Percentiles rank a stretch among this genome's conserved stretches.
These are phyloP conservation scores for Psittacula echo DNA, from an alignment of 2,797 vertebrate genomes.

Conservation along the genomic window DNA sequence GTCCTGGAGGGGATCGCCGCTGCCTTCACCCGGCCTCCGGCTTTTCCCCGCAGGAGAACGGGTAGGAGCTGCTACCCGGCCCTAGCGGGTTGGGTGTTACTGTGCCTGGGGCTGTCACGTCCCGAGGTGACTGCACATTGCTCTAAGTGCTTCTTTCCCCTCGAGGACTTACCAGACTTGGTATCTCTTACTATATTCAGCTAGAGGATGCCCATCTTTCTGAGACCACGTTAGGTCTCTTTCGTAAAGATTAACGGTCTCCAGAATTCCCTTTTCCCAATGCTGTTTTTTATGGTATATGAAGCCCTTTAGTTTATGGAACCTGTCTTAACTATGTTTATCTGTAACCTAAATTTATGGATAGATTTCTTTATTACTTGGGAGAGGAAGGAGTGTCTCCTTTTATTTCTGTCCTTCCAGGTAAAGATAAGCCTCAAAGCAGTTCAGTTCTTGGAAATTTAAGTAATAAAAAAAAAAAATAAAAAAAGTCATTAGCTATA, in stretches of 20 bases:
- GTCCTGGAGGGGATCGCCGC: not conserved
- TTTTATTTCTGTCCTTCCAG: not conserved
- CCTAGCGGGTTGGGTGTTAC: not conserved
- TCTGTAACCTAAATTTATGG: not conserved
- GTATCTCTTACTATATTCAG: accelerated
- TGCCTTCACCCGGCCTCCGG: accelerated
- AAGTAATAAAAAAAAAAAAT: not conserved
- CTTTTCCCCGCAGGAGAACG: accelerated
- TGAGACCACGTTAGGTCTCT: not conserved
- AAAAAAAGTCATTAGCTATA: accelerated
- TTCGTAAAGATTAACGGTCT: not conserved
- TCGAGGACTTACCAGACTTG: accelerated
- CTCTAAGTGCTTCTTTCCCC: not conserved
- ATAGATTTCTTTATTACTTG: not conserved
- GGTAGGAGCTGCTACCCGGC: accelerated
- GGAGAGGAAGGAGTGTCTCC: not conserved
- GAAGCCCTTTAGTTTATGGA: not conserved
- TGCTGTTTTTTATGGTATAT: not conserved
- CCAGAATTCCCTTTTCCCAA: not conserved
- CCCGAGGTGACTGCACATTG: accelerated
- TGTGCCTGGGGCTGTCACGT: not conserved
- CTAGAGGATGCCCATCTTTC: not conserved
- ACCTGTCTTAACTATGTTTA: not conserved
- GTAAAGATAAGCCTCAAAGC: not conserved
- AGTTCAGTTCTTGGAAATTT: not conserved